Evolutionary conservation across 2,888 invertebrate genomes (phyloP).

Genomic region (Melinaea marsaeus): DNA sequence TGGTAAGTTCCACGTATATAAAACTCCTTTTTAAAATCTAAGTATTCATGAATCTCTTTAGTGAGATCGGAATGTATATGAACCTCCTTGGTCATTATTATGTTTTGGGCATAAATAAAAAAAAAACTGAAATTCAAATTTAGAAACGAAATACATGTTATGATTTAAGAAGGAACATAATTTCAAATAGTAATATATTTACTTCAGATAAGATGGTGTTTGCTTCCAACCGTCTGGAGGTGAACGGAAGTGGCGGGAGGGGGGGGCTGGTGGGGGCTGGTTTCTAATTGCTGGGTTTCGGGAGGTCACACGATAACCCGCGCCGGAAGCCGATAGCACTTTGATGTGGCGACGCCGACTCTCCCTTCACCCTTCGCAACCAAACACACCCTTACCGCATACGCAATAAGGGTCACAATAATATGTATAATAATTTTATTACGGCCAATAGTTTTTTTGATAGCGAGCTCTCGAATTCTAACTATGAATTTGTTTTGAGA

Average conservation of each 20-base stretch:
- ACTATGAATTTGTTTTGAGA: conserved; percentile 18
- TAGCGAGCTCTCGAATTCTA: conserved; percentile 20
- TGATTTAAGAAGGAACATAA: no score
- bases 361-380: conserved; percentile 38
- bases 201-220: conserved; percentile 31
- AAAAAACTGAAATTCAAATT: no score
- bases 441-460: conserved; percentile 24
- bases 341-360: conserved; percentile 66
- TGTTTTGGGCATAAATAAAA: no score
- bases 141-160: no score
- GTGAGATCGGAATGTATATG: no score
- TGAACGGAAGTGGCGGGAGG: conserved; percentile 48
- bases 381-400: conserved; percentile 15
- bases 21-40: no score
- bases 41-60: no score
- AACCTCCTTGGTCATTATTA: no score
- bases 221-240: conserved; percentile 38
- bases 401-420: conserved; percentile 16
- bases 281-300: conserved; percentile 68
- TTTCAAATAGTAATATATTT: no score
- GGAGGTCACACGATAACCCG: conserved; percentile 74
- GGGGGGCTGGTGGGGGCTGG: conserved; percentile 49
- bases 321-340: conserved; percentile 73
- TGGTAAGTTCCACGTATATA: no score
- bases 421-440: conserved; percentile 25